A percentile compares a stretch with the other conserved stretches of the same genome.
Evolutionary conservation across 2,888 invertebrate genomes (phyloP).

Genomic region (Eupithecia centaureata): DNA sequence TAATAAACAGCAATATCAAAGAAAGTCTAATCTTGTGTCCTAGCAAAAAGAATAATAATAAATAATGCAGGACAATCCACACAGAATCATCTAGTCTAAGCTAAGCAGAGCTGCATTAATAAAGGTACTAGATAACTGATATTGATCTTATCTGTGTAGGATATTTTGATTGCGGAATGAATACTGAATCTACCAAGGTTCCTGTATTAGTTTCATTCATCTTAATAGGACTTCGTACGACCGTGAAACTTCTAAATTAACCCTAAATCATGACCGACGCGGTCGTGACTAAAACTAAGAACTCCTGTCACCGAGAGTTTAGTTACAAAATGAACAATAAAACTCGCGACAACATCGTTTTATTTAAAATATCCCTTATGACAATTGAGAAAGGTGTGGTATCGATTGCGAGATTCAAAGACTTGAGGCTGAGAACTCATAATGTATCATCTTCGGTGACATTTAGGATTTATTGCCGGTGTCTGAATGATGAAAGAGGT

Average conservation of each 20-base stretch:
- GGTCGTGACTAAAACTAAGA: slow-evolving; percentile 52
- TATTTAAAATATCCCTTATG: slow-evolving; percentile 14
- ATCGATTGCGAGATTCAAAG: slow-evolving; percentile 32
- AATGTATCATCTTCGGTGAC: slow-evolving; percentile 76
- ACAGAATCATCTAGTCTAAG: no score
- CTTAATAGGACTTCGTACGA: slow-evolving; percentile 22
- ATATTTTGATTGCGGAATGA: background rate
- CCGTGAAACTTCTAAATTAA: slow-evolving; percentile 63
- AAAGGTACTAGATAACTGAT: no score
- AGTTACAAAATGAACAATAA: slow-evolving; percentile 37
- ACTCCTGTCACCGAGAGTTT: slow-evolving; percentile 54
- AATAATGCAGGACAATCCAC: no score
- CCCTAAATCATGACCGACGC: slow-evolving; percentile 56
- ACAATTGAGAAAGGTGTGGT: slow-evolving; percentile 7
- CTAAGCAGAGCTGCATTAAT: no score
- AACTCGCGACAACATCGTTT: slow-evolving; percentile 19
- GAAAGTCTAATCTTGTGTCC: no score
- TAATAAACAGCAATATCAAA: background rate
- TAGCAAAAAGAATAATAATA: no score
- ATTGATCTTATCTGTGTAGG: background rate
- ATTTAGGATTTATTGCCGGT: slow-evolving; percentile 76
- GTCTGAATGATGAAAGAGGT: slow-evolving; percentile 70
- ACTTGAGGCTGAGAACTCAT: slow-evolving; percentile 67
- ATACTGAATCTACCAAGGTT: background rate
- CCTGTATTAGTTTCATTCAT: background rate